Base-by-base conservation (phyloP, 2,888 invertebrate species). In the Zaprionus obscuricornis region DNA sequence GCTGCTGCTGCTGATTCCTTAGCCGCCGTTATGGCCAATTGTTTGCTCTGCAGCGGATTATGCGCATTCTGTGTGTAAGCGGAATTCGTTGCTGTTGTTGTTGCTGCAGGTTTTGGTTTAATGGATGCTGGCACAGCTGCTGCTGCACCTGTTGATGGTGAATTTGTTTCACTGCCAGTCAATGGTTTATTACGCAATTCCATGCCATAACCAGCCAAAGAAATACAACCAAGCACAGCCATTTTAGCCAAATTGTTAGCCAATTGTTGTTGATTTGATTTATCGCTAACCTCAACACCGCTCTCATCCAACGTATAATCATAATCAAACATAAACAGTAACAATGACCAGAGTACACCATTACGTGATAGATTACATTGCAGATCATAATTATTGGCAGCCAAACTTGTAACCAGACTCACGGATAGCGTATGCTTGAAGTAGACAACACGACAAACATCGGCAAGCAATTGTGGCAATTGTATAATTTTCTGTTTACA, bases 231-330 rank as follows among this genome's bases (percentile, higher is more conserved):
- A 43, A 92, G 91, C 3, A 98, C 93, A 42, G 97, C 95, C 86
- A 96, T 93, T 88, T 96, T 95, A 0, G 99, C 98, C 74, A 99
- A 91, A 75, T 95, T 94, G 89, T 99, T 99, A n/a, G 96, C 94
- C 14, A 96, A 93, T 90, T 98, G 97, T 93, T 98, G 94, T 50
- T 96, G 95, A 89, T 98, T 98, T 2, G 95, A 93, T 43, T 96
- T 94, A 81, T 95, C 95, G 73, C 93, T 94, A 16, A 94, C 93
- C 75, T 96, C 95, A 0, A 98, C 96, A 0, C 98, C 99, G 43
- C 98, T 97, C 91, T 99, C 99, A 55, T 98, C 96, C 74, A 99
- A 92, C 2, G 99, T 99, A 91, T 95, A 99, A 91, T 99, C 99
- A 90, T 98, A 99, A 62, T 95, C 95, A 90, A 99, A 97, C 89